These are phyloP conservation scores for Oophaga sylvatica DNA, from an alignment of 2,797 vertebrate genomes.

Conservation along the genomic window DNA sequence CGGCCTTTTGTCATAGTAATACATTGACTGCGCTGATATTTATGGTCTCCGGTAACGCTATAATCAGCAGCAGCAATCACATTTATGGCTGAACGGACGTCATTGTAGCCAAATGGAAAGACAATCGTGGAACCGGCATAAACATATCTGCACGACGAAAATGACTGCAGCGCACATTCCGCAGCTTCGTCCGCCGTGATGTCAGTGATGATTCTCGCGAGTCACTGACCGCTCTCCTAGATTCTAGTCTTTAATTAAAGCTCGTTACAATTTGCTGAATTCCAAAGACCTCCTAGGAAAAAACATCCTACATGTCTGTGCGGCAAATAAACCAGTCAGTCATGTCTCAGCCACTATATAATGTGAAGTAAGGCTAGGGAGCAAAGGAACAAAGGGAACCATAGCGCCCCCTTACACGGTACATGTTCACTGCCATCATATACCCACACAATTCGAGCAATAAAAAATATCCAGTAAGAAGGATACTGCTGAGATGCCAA, in stretches of 20 bases:
- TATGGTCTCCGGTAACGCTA: slow-evolving; percentile 15
- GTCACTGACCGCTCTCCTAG: slow-evolving; percentile 12
- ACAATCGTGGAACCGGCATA: not conserved
- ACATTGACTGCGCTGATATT: slow-evolving; percentile 8
- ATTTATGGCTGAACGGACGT: not conserved
- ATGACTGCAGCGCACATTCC: not conserved
- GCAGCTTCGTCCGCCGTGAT: not conserved
- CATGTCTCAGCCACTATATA: not conserved
- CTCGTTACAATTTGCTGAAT: not conserved
- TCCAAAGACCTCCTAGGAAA: not conserved
- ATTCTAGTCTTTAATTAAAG: slow-evolving; percentile 20
- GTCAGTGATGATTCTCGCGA: not conserved
- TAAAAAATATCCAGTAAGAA: not conserved
- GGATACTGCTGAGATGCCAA: not conserved
- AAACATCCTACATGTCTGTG: slow-evolving; percentile 20
- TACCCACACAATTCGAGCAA: too few relatives aligned
- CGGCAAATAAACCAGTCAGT: not conserved
- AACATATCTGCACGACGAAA: not conserved
- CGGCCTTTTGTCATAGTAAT: not conserved
- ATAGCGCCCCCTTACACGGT: not conserved
- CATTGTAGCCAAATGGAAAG: not conserved
- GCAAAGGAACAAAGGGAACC: not conserved
- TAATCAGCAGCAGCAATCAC: slow-evolving; percentile 26
- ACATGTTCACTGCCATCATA: not conserved
- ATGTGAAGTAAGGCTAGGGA: not conserved